phyloP scores from a whole-genome alignment of 2,888 invertebrate species.

The Luperina nickerlii region DNA sequence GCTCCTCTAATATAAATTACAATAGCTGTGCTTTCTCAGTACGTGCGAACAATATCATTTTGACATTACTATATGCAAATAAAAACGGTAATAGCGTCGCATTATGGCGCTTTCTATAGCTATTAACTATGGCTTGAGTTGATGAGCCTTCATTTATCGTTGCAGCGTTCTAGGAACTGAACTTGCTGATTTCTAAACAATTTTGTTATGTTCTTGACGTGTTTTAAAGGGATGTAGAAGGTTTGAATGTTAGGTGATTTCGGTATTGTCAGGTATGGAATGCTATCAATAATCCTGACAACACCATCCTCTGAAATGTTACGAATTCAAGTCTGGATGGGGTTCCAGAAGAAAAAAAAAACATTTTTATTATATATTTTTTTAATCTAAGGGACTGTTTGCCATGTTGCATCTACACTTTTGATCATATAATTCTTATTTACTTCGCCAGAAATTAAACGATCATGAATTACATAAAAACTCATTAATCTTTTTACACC shows the following conservation, averaged over 20 bases:
- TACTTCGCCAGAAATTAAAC: neutral
- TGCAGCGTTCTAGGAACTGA: constrained; percentile 55
- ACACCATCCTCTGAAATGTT: neutral
- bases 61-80: constrained; percentile 75
- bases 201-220: constrained; percentile 9
- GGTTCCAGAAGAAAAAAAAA: too few relatives aligned
- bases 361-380: neutral
- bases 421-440: too few relatives aligned
- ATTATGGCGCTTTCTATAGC: constrained; percentile 75
- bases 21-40: constrained; percentile 43
- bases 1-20: constrained; percentile 37
- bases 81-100: constrained; percentile 69
- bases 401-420: neutral
- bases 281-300: neutral
- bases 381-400: neutral
- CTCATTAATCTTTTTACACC: constrained; percentile 45
- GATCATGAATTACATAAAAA: constrained; percentile 13
- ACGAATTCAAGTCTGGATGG: neutral
- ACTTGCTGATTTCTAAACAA: constrained; percentile 55
- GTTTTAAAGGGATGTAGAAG: constrained; percentile 4
- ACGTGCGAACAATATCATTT: constrained; percentile 68
- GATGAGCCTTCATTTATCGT: constrained; percentile 72
- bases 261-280: neutral
- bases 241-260: neutral
- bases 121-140: constrained; percentile 67